A percentile compares a stretch with the other conserved stretches of the same genome.
phyloP scores from a whole-genome alignment of 2,888 invertebrate genomes.

The Sinopyrophorus schimmeli region DNA sequence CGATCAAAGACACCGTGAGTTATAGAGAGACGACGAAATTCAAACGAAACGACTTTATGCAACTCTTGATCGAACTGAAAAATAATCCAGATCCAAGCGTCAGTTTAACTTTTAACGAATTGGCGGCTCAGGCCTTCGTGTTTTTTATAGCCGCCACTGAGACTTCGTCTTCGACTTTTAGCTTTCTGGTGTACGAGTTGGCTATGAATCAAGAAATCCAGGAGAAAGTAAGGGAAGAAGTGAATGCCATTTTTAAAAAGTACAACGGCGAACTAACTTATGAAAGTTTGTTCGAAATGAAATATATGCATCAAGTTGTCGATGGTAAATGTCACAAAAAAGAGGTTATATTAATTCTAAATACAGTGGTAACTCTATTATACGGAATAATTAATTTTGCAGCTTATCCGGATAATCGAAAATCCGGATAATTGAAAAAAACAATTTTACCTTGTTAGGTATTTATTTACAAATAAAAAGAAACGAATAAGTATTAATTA shows the following conservation, averaged over 20 bases:
- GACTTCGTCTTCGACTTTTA: conserved; percentile 51
- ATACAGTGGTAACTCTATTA: no score
- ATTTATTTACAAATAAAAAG: no score
- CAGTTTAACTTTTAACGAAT: not conserved
- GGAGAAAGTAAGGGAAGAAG: conserved; percentile 52
- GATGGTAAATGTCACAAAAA: no score
- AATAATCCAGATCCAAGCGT: no score
- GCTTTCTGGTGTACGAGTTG: conserved; percentile 57
- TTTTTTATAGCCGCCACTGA: conserved; percentile 49
- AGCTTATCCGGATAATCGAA: no score
- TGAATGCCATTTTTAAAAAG: conserved; percentile 48
- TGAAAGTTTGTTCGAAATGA: conserved; percentile 56
- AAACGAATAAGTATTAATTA: no score
- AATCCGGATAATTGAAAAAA: no score
- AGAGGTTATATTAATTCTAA: not conserved
- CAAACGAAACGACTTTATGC: conserved; percentile 59
- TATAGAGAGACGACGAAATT: conserved; percentile 54
- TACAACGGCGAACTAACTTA: conserved; percentile 54
- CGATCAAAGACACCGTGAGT: conserved; percentile 53
- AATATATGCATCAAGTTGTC: conserved; percentile 57
- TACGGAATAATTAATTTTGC: no score
- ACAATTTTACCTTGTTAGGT: no score
- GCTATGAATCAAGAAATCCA: conserved; percentile 56
- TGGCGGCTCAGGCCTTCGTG: conserved; percentile 39
- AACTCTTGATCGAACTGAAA: conserved; percentile 50